These are phyloP conservation scores for Drosophila acutilabella DNA, from an alignment of 2,888 invertebrate species.

Conservation along the genomic window DNA sequence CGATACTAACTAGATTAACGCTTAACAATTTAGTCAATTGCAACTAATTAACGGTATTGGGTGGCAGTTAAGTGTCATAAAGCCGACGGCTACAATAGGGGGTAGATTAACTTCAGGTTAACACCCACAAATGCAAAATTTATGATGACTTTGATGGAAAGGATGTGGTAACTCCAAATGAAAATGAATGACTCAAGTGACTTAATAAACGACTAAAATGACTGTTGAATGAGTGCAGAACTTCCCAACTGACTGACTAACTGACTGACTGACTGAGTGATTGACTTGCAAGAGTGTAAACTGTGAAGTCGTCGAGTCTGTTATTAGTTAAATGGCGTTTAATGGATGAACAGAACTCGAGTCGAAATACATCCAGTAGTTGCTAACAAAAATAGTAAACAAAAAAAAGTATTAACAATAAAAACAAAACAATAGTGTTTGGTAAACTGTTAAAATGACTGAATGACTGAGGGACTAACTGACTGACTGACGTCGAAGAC, in stretches of 20 bases:
- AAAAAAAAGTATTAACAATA: constrained; percentile 43
- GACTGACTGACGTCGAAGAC: constrained; percentile 33
- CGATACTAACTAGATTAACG: not conserved
- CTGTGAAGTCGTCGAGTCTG: constrained; percentile 45
- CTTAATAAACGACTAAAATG: constrained; percentile 48
- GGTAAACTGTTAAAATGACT: constrained; percentile 62
- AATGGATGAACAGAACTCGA: constrained; percentile 73
- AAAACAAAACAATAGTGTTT: constrained; percentile 60
- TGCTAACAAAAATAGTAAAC: constrained; percentile 56
- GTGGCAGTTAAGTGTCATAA: constrained; percentile 41
- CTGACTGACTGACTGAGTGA: constrained; percentile 32
- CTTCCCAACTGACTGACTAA: constrained; percentile 20
- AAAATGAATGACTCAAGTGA: constrained; percentile 62
- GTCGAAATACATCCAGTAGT: constrained; percentile 47
- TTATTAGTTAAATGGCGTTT: constrained; percentile 80
- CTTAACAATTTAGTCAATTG: constrained; percentile 15
- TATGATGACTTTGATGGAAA: constrained; percentile 68
- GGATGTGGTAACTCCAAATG: constrained; percentile 20
- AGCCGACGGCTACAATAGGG: constrained; percentile 32
- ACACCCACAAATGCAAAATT: constrained; percentile 56
- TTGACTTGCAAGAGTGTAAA: constrained; percentile 37
- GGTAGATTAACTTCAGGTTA: constrained; percentile 8
- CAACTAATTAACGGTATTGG: constrained; percentile 48
- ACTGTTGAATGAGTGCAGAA: constrained; percentile 36
- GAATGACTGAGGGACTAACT: constrained; percentile 12